phyloP scores from a whole-genome alignment of 2,797 vertebrate species.

The Loris lydekkerianus region DNA sequence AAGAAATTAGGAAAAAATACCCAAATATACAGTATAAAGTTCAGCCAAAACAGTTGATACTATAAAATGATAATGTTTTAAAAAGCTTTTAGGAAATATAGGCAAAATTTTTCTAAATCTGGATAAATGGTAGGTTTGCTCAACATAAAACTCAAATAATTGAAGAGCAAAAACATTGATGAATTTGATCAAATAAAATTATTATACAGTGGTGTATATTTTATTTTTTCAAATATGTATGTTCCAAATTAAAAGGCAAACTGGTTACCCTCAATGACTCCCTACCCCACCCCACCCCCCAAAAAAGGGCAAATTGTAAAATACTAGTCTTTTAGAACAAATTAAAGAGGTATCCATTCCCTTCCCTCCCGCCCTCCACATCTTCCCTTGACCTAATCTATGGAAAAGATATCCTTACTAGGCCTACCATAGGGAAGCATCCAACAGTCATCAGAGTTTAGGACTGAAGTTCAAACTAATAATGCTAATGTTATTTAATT shows the following conservation, averaged over 20 bases:
- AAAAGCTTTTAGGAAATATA: background rate
- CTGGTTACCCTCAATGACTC: background rate
- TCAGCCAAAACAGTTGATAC: slow-evolving; percentile 2
- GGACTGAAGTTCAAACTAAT: background rate
- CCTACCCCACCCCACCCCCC: no score
- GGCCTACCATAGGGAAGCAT: background rate
- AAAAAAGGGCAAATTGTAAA: slow-evolving; percentile 48
- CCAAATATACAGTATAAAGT: background rate
- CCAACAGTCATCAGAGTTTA: slow-evolving; percentile 4
- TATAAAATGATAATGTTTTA: background rate
- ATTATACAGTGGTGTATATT: background rate
- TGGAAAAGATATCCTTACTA: background rate
- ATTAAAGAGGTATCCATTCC: background rate
- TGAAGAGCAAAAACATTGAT: background rate
- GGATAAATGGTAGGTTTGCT: background rate
- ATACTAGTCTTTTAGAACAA: background rate
- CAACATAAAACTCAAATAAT: background rate
- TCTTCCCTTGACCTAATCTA: background rate
- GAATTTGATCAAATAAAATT: slow-evolving; percentile 10
- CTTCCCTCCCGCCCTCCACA: background rate
- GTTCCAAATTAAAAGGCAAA: slow-evolving; percentile 49
- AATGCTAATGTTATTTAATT: background rate
- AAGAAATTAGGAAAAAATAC: background rate
- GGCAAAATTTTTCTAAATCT: background rate
- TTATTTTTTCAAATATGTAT: background rate